phyloP scores from a whole-genome alignment of 2,797 vertebrate genomes.

The Morelia viridis region DNA sequence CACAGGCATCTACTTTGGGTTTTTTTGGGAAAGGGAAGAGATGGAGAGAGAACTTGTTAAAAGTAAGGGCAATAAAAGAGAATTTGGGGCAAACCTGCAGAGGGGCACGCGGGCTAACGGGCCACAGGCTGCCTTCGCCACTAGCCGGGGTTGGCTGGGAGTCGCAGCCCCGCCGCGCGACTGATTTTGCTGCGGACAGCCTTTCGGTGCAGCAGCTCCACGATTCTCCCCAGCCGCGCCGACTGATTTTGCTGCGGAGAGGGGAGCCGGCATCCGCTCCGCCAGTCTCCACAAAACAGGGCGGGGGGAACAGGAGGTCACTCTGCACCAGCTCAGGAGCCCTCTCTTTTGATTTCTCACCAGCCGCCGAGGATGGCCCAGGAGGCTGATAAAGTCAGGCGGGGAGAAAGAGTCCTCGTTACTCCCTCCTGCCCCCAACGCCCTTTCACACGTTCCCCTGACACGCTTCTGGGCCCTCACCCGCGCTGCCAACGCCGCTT shows the following conservation, averaged over 20 bases:
- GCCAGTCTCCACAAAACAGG: background rate
- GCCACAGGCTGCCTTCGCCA: background rate
- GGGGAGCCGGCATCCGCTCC: background rate
- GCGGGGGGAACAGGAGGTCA: rapidly evolving
- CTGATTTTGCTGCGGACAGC: too few species aligned
- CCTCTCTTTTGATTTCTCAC: background rate
- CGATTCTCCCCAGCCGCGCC: background rate
- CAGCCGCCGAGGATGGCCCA: too few species aligned
- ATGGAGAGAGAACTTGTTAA: background rate
- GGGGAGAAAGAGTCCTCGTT: background rate
- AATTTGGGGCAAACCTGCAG: background rate
- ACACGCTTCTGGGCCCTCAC: background rate
- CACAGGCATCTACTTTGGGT: too few species aligned
- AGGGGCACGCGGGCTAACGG: background rate
- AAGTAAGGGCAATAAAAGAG: background rate
- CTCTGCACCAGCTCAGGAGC: constrained; percentile 6
- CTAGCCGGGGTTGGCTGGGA: background rate
- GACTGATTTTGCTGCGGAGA: background rate
- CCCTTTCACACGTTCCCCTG: background rate
- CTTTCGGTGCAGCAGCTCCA: background rate
- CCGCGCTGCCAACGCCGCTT: background rate
- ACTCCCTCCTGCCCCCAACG: too few species aligned
- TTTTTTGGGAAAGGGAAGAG: too few species aligned
- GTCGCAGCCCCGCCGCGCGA: too few species aligned
- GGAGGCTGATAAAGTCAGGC: background rate